These are phyloP conservation scores for Orientallactaga bullata DNA, from an alignment of 2,113 vertebrate species.

Conservation along the genomic window DNA sequence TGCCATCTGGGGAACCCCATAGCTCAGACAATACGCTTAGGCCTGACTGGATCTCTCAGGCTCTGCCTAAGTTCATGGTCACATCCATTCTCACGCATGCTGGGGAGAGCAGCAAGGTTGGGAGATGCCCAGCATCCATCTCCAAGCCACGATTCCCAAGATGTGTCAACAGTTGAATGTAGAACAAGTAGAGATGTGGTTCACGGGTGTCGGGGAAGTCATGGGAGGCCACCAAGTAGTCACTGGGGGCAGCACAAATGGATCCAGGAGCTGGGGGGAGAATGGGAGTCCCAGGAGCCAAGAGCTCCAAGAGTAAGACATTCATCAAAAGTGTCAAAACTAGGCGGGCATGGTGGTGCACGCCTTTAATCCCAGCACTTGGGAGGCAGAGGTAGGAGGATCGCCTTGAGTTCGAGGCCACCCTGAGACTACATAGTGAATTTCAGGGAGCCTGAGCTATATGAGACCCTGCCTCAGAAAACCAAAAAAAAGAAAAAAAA, in stretches of 20 bases:
- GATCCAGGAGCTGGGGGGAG: neutral
- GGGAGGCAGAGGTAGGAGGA: too few relatives aligned
- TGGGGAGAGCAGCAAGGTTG: neutral
- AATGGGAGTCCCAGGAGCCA: neutral
- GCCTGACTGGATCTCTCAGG: neutral
- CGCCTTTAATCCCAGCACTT: too few relatives aligned
- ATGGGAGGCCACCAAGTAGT: rapidly evolving
- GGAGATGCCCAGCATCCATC: too few relatives aligned
- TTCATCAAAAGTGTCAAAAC: neutral
- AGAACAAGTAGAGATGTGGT: neutral
- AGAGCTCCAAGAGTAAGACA: neutral
- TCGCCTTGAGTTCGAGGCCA: too few relatives aligned
- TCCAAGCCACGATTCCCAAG: neutral
- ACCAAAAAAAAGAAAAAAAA: too few relatives aligned
- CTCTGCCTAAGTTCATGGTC: neutral
- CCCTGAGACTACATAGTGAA: too few relatives aligned
- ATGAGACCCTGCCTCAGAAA: too few relatives aligned
- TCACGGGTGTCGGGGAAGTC: neutral
- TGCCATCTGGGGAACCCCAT: too few relatives aligned
- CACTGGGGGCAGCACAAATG: neutral
- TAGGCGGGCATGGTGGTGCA: too few relatives aligned
- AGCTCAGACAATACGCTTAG: neutral
- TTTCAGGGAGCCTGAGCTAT: too few relatives aligned
- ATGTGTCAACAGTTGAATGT: neutral
- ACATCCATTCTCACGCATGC: rapidly evolving